A percentile compares a stretch with the other conserved stretches of the same genome.
Conservation (phyloP, 2,888 invertebrate species). For the Odontothrips loti region DNA sequence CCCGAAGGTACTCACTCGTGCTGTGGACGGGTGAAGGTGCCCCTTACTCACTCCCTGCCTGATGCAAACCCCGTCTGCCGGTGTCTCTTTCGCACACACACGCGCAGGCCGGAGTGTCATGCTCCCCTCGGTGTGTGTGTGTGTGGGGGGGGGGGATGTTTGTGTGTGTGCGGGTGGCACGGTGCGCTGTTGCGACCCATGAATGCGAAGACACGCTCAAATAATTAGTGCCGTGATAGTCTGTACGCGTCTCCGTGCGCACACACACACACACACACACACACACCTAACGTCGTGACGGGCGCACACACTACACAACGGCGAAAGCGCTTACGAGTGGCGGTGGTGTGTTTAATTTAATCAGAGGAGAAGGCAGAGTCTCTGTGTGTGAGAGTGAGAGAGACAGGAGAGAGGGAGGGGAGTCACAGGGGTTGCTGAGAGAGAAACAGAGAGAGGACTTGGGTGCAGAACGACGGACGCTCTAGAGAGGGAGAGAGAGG, state of each 20-base stretch:
- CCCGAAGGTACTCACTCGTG: too few species aligned
- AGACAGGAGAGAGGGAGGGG: neutral
- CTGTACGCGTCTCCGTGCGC: neutral
- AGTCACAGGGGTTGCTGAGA: neutral
- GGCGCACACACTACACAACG: neutral
- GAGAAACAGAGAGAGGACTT: neutral
- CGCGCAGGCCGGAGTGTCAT: too few species aligned
- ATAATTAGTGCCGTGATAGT: conserved; percentile 25
- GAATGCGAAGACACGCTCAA: conserved; percentile 26
- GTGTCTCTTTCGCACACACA: too few species aligned
- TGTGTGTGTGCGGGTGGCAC: conserved; percentile 29
- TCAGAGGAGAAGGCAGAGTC: neutral
- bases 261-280: neutral
- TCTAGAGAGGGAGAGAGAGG: conserved; percentile 27
- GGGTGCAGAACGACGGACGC: neutral
- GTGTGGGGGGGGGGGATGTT: too few species aligned
- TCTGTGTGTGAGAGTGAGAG: neutral
- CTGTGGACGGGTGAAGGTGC: too few species aligned
- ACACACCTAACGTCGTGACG: too few species aligned
- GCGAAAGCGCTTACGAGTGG: neutral
- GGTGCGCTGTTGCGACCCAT: conserved; percentile 32
- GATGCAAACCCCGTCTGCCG: too few species aligned
- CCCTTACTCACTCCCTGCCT: too few species aligned
- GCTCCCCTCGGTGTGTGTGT: too few species aligned
- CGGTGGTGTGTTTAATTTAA: conserved; percentile 23